Base-by-base conservation (phyloP, 2,113 vertebrate species). In the Hipposideros armiger region DNA sequence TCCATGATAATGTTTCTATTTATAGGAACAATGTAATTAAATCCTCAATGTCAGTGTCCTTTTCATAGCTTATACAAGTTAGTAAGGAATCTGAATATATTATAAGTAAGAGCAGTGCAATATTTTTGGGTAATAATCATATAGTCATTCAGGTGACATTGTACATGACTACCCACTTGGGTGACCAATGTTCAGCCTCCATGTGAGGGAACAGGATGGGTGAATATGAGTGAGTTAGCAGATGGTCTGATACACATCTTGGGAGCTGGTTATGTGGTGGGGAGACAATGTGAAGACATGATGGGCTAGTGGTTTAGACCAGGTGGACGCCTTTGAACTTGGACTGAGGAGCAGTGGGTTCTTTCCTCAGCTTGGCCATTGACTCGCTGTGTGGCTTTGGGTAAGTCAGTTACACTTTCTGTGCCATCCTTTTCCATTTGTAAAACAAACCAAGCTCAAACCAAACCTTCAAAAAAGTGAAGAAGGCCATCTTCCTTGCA, bases 321-420 rank as follows among this genome's bases (percentile, higher is more conserved):
- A 93, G 93, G 76, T 4, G 74, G 69, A 36, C 24, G 0, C 78
- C 4, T 95, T 81, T 95, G 73, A 91, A 94, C 94, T 96, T 82
- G 60, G 60, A 97, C 97, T 97, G 97, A 98, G 93, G 97, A 91
- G n/a, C 11, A 90, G 95, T 97, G 97, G 96, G 87, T 97, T 98
- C 97, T 97, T 96, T 98, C 95, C 97, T 97, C 96, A 98, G 97
- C 97, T 93, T 97, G 91, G 97, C 97, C 97, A 81, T 97, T 98
- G 97, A 97, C 95, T 96, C 92, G 94, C 97, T 98, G 97, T 98
- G 97, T 97, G 97, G 91, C 96, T 97, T 97, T 74, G 97, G 97
- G 97, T 98, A 97, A 98, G 97, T 98, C 97, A 97, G 62, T 97
- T 96, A 73, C n/a, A 96, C 89, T 97, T 97, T 96, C 94, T 97